phyloP scores from a whole-genome alignment of 2,797 vertebrate species.

The Diplodus puntazzo region DNA sequence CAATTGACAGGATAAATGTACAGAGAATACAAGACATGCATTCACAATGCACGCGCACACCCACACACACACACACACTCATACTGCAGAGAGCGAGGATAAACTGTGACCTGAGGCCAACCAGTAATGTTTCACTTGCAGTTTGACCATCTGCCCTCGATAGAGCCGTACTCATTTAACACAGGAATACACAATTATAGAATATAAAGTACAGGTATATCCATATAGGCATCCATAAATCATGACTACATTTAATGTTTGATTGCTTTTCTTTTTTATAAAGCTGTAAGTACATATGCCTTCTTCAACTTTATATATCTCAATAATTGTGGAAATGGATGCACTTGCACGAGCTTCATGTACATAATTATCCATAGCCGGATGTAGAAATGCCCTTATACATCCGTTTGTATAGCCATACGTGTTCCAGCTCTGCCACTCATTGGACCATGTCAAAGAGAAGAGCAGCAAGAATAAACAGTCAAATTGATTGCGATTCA shows the following conservation, averaged over 20 bases:
- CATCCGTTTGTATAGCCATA: no score
- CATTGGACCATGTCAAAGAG: no score
- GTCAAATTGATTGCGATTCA: no score
- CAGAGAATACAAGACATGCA: slow-evolving; percentile 15
- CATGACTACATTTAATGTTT: not conserved
- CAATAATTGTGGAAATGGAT: no score
- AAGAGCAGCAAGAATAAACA: no score
- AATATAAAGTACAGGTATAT: not conserved
- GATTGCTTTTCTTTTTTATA: no score
- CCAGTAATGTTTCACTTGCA: slow-evolving; percentile 26
- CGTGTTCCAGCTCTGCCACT: no score
- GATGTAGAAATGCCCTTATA: no score
- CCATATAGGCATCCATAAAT: slow-evolving; percentile 1
- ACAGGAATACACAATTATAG: not conserved
- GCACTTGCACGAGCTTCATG: no score
- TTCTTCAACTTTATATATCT: no score
- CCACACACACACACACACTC: not conserved
- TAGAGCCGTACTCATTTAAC: slow-evolving; percentile 2
- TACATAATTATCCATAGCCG: no score
- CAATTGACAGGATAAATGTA: slow-evolving; percentile 11
- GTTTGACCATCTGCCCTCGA: slow-evolving; percentile 32
- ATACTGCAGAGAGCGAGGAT: not conserved
- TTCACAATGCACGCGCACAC: not conserved
- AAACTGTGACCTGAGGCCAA: slow-evolving; percentile 30
- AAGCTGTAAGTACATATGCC: no score